phyloP scores from a whole-genome alignment of 2,797 vertebrate species.

The Anniella stebbinsi region DNA sequence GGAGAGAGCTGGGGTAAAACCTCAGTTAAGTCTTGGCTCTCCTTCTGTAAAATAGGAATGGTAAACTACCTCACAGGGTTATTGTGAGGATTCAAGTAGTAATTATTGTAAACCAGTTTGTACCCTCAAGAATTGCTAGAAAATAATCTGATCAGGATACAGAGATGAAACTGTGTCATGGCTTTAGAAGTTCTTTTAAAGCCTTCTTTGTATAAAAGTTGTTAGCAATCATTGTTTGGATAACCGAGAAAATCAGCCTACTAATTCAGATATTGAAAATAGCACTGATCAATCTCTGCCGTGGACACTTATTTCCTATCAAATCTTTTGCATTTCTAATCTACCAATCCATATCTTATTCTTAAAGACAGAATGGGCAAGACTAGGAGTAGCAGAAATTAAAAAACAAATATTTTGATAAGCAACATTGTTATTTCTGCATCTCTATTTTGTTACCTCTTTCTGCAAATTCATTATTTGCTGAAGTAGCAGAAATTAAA shows the following conservation, averaged over 20 bases:
- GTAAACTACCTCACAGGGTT: not conserved
- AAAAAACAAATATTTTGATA: not conserved
- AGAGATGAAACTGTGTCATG: not conserved
- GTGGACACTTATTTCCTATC: not conserved
- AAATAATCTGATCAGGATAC: not conserved
- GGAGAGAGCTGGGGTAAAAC: not conserved
- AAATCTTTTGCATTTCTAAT: not conserved
- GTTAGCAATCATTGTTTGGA: not conserved
- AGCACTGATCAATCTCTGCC: not conserved
- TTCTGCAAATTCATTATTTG: conserved; percentile 83
- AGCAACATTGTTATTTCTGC: not conserved
- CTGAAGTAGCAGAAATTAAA: too few species aligned
- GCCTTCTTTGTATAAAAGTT: not conserved
- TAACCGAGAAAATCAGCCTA: not conserved
- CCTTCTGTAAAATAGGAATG: not conserved
- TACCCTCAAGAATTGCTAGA: not conserved
- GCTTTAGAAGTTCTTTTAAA: not conserved
- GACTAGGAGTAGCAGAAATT: not conserved
- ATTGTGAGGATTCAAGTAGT: not conserved
- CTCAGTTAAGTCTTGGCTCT: not conserved
- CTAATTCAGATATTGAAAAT: not conserved
- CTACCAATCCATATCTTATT: not conserved
- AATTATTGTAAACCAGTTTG: not conserved
- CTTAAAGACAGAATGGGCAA: not conserved
- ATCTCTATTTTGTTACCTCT: conserved; percentile 82